Base-by-base conservation (phyloP, 2,888 invertebrate genomes). In the Lepidochrysops patricia region DNA sequence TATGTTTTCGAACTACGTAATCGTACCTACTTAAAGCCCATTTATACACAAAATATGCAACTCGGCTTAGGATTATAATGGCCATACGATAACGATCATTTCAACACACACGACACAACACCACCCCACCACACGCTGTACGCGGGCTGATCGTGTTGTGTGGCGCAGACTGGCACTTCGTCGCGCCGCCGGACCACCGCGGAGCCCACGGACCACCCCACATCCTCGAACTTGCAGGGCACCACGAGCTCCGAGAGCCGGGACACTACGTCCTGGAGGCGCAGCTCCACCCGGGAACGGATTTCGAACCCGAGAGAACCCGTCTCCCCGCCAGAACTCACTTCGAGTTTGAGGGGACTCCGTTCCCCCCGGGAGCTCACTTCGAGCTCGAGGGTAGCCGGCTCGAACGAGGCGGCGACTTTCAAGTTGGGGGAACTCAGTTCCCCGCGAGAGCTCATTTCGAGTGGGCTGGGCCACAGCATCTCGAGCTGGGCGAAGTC, bases 91-190 rank as follows among this genome's bases (percentile, higher is more conserved):
- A n/a, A n/a, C n/a, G n/a, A n/a, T n/a, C n/a, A n/a, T n/a, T n/a
- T n/a, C n/a, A n/a, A n/a, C n/a, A n/a, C 37, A 43, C 43, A 43
- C 4, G 12, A 0, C 34, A 6, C 34, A 12, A 34, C 34, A 34
- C n/a, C n/a, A 1, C 34, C 12, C 34, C 34, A 34, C 12, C 43
- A 12, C 43, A 23, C 43, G 43, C 19, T 43, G 43, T 52, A 27
- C 29, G 5, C 27, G 9, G 27, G 29, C 54, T 61, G 58, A 61
- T 32, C 26, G 19, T 29, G 35, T 43, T 59, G 26, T 66, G 62
- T 63, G 61, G 63, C 63, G 61, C 67, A 84, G 84, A 77, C 68
- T 84, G 84, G 84, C 82, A 79, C 74, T 76, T 74, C 78, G 74
- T 83, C 68, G 78, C 67, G 69, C 72, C 74, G 66, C 79, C 81